Base-by-base conservation (phyloP, 2,797 vertebrate genomes). In the Rhynchotus rufescens region DNA sequence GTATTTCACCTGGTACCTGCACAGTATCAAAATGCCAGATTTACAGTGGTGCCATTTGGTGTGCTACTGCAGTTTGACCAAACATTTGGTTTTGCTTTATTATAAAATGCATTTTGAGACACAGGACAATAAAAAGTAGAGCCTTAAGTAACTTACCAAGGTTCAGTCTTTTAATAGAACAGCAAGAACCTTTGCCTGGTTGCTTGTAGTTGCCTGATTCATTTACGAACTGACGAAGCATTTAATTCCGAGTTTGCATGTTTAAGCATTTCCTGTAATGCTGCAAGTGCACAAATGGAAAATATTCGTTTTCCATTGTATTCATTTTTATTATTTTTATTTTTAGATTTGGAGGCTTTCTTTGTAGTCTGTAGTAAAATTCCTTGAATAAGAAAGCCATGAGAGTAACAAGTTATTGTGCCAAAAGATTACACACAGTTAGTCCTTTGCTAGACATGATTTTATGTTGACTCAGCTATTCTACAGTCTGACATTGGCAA, bases 391-490 rank as follows among this genome's bases (percentile, higher is more conserved):
- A 38, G 84, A 88, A 90, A 52, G 44, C 69, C 42, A 13, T 40
- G 38, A 71, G 92, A 56, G 79, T 89, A 84, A 47, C 21, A 84
- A 72, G 72, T 62, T 23, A 0, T 82, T 66, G 56, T 90, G 75
- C 78, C 69, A 60, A 26, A 86, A 80, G 83, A 84, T 42, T 80
- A 62, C 79, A 61, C 42, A 2, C 4, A 74, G 45, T 91, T 89
- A 91, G 85, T 91, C 66, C 57, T 91, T 73, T 94, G 71, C 81
- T 69, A 91, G 77, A 84, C 26, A 25, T 42, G 30, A 87, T 57
- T 36, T 34, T 93, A 84, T 89, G 86, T 82, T 90, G 92, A 72
- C 57, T 94, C 2, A 8, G 61, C 76, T 92, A 45, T 68, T 92
- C 51, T 79, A 61, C 54, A 68, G 38, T 84, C 59, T 65, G 84